Base-by-base conservation (phyloP, 2,113 vertebrate species). In the Tautogolabrus adspersus region DNA sequence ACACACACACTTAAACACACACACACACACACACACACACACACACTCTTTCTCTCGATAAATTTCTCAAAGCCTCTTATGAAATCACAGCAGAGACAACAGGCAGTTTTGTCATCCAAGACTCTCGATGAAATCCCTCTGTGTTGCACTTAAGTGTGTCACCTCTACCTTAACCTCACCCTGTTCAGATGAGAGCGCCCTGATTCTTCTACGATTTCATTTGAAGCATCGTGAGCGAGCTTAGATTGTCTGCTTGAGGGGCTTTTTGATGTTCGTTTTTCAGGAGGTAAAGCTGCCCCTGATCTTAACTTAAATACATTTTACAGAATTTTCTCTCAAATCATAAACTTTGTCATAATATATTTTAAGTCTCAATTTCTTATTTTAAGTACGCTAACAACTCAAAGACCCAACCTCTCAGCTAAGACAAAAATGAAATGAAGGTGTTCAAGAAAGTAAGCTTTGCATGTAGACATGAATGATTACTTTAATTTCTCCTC, bases 51-150 rank as follows among this genome's bases (percentile, higher is more conserved):
- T n/a, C n/a, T n/a, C n/a, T 37, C n/a, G 23, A 81, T 79, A 66
- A 64, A 59, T 75, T 81, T 78, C 80, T 75, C 62, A 79, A 71
- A 89, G 84, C 77, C 79, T 86, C 83, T 89, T 83, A 82, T 87
- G 81, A 88, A 89, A 90, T 84, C 90, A 75, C 84, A 72, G 82
- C 75, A 46, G 69, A 81, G 80, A 74, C 73, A 87, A 81, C 69
- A 65, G 62, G 79, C 69, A 79, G 77, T 88, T 87, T 86, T 81
- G 88, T 87, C 89, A 89, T 89, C 82, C 37, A 72, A 87, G 71
- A 72, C 75, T 66, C 55, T 0, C 65, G 56, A 30, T 70, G 74
- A 86, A 67, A 73, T 83, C 82, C 81, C 81, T 72, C 22, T 1
- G 60, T 68, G 57, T 70, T 65, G 62, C 79, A 67, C 85, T 87